These are phyloP conservation scores for Perca fluviatilis DNA, from an alignment of 2,113 vertebrate species.

Conservation along the genomic window DNA sequence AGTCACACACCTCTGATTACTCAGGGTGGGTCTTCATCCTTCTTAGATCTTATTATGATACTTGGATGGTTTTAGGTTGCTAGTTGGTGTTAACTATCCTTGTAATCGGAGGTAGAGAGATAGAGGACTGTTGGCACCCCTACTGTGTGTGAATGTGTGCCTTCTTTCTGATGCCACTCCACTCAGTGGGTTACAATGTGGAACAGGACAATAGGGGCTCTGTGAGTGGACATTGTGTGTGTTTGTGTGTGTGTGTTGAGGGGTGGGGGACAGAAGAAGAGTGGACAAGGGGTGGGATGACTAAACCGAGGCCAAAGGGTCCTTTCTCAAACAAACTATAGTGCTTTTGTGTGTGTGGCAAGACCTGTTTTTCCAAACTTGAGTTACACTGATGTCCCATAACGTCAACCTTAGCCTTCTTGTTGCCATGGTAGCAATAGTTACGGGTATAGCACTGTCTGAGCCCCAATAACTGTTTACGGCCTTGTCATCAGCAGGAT, in stretches of 20 bases:
- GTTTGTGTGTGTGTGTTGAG: conserved; percentile 22
- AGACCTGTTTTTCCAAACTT: conserved; percentile 46
- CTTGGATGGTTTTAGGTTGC: neutral
- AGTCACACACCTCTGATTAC: conserved; percentile 58
- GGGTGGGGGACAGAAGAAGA: conserved; percentile 35
- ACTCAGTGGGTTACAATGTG: conserved; percentile 63
- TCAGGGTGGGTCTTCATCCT: conserved; percentile 57
- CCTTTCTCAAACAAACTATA: conserved; percentile 57
- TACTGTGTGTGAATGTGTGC: conserved; percentile 28
- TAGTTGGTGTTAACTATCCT: conserved; percentile 31
- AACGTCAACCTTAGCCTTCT: conserved; percentile 40
- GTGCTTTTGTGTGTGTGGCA: conserved; percentile 24
- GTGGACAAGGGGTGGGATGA: conserved; percentile 48
- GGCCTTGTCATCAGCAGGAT: neutral
- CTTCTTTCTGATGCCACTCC: conserved; percentile 42
- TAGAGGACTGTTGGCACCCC: conserved; percentile 17
- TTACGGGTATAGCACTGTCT: neutral
- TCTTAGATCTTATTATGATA: neutral
- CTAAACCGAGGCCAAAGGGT: conserved; percentile 59
- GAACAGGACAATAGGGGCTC: conserved; percentile 71
- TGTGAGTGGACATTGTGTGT: conserved; percentile 57
- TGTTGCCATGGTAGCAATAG: conserved; percentile 55
- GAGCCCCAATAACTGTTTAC: neutral
- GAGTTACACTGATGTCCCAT: conserved; percentile 46
- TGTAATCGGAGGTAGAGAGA: conserved; percentile 21